Percentiles rank a stretch among this genome's conserved stretches.
Evolutionary conservation across 2,888 invertebrate genomes (phyloP).

Genomic region (Pemphredon lugubris): DNA sequence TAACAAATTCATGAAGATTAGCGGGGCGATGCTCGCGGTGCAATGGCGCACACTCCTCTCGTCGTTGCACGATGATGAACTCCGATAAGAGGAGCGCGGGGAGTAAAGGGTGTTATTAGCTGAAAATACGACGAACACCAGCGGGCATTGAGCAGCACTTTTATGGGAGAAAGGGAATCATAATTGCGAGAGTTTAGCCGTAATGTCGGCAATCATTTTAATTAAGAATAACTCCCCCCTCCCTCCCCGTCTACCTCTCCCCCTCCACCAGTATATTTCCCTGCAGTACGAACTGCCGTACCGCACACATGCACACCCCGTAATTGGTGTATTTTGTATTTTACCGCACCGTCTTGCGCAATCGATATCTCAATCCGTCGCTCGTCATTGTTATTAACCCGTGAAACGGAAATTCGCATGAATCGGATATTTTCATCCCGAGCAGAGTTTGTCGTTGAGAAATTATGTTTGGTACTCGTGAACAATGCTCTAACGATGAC

Average conservation of each 20-base stretch:
- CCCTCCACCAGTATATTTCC: slow-evolving; percentile 58
- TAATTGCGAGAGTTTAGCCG: slow-evolving; percentile 77
- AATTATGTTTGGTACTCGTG: no score
- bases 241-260: slow-evolving; percentile 8
- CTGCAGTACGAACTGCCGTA: slow-evolving; percentile 45
- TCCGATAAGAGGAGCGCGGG: slow-evolving; percentile 70
- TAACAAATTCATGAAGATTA: slow-evolving; percentile 67
- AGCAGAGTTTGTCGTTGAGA: no score
- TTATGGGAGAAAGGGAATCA: slow-evolving; percentile 70
- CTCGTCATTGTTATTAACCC: not conserved
- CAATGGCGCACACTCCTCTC: slow-evolving; percentile 50
- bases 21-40: slow-evolving; percentile 65
- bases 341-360: slow-evolving; percentile 54
- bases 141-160: slow-evolving; percentile 70
- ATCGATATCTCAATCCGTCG: slow-evolving; percentile 42
- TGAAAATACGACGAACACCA: slow-evolving; percentile 73
- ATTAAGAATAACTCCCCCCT: slow-evolving; percentile 71
- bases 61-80: slow-evolving; percentile 68
- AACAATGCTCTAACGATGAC: no score
- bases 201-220: slow-evolving; percentile 78
- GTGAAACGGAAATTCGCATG: no score
- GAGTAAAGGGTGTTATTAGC: slow-evolving; percentile 76
- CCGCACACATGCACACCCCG: slow-evolving; percentile 43
- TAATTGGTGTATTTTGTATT: slow-evolving; percentile 62
- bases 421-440: no score